phyloP scores from a whole-genome alignment of 2,113 vertebrate species.

The Porphyrio hochstetteri region DNA sequence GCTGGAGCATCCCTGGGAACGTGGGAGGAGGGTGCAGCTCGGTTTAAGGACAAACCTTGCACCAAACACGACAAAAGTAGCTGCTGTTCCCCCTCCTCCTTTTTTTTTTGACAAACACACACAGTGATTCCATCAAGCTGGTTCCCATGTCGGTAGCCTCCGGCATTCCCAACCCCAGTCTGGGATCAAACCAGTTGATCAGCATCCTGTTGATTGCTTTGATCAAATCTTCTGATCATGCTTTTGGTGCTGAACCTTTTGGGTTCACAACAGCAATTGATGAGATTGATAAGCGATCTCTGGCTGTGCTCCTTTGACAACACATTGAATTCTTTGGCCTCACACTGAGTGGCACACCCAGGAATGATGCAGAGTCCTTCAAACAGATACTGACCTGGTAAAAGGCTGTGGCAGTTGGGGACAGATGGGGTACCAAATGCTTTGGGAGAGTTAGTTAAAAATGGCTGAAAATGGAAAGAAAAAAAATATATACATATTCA shows the following conservation, averaged over 20 bases:
- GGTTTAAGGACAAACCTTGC: background rate
- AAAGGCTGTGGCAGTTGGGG: background rate
- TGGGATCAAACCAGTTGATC: background rate
- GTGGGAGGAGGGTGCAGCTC: background rate
- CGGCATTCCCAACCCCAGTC: background rate
- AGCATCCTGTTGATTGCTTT: fast-evolving
- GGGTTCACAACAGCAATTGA: fast-evolving
- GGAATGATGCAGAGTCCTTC: no score
- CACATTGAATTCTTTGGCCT: background rate
- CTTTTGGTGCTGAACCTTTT: background rate
- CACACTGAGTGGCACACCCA: background rate
- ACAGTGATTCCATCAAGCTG: background rate
- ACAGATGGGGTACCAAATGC: background rate
- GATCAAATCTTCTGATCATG: background rate
- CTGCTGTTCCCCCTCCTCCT: background rate
- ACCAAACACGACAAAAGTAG: background rate
- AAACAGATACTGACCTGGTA: background rate
- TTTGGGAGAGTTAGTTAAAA: background rate
- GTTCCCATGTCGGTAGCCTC: background rate
- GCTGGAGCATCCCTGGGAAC: fast-evolving
- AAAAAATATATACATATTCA: background rate
- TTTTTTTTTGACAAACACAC: background rate
- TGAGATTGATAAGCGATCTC: no score
- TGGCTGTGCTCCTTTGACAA: background rate
- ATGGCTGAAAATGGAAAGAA: background rate